phyloP scores from a whole-genome alignment of 2,797 vertebrate genomes.

The Trachops cirrhosus region DNA sequence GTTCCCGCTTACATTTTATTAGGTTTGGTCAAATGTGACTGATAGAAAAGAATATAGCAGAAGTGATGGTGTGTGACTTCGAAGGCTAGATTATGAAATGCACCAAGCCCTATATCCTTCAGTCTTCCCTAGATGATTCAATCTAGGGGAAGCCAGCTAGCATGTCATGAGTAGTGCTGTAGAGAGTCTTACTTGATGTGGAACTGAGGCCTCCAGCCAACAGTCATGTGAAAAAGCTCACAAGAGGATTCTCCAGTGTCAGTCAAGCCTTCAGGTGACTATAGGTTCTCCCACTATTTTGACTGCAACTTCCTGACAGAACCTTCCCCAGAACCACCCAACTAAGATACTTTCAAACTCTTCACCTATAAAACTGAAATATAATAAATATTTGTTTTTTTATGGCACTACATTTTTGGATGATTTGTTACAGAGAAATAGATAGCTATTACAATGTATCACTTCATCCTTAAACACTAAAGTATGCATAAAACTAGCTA shows the following conservation, averaged over 20 bases:
- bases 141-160: background rate
- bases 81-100: background rate
- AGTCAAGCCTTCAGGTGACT: background rate
- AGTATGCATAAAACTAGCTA: background rate
- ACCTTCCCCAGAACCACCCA: background rate
- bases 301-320: background rate
- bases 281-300: background rate
- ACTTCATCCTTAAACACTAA: background rate
- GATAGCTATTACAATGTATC: background rate
- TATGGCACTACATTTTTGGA: background rate
- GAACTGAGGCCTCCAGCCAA: background rate
- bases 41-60: background rate
- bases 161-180: background rate
- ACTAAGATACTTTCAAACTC: background rate
- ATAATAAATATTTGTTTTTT: background rate
- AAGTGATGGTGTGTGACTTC: background rate
- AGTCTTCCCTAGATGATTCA: background rate
- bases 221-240: background rate
- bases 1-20: background rate
- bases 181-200: background rate
- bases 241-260: background rate
- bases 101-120: background rate
- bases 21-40: background rate
- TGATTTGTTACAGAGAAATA: background rate
- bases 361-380: background rate